Base-by-base conservation (phyloP, 2,113 vertebrate genomes). In the Falco punctatus region DNA sequence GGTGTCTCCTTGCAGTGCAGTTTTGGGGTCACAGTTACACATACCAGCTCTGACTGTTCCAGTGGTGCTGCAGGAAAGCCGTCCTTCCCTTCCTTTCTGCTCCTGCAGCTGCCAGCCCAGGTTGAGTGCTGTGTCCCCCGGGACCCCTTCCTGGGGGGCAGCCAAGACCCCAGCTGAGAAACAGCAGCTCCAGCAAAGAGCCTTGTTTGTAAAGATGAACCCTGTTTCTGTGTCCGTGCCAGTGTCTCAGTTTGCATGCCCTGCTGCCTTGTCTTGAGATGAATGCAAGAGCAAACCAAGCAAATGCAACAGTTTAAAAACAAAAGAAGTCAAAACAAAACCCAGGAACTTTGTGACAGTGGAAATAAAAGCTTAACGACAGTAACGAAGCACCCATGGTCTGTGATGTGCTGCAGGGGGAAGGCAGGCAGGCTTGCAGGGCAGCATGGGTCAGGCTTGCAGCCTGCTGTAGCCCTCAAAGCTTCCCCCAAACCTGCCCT, bases 261-360 rank as follows among this genome's bases (percentile, higher is more conserved):
- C 96, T 49, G 83, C 95, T 94, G 92, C 96, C 95, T 97, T 95
- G 96, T 91, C 94, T 93, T 94, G 94, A 97, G 92, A 95, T 95
- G 87, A 97, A 86, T 95, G 82, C 96, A 94, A 96, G 94, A 97
- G 94, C 93, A 96, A 97, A 94, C 84, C 90, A 92, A 96, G 95
- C 89, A 87, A 93, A 75, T 2, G 2, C 79, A 96, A 70, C 86
- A 4, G 79, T 90, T 93, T 14, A n/a, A 92, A 90, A 58, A 42
- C 23, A 30, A 55, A 84, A 38, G 10, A 20, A 55, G 92, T 82
- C 22, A 32, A 81, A 85, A 88, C 46, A 16, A 71, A 96, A 90
- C 86, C 96, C 93, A 75, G 94, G 94, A 97, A 94, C 79, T 92
- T 88, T 94, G 96, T 95, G 96, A 95, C 92, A 69, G 92, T 95